Evolutionary conservation across 1,140 invertebrate genomes (phyloP).

Genomic region (Anoplolepis gracilipes): DNA sequence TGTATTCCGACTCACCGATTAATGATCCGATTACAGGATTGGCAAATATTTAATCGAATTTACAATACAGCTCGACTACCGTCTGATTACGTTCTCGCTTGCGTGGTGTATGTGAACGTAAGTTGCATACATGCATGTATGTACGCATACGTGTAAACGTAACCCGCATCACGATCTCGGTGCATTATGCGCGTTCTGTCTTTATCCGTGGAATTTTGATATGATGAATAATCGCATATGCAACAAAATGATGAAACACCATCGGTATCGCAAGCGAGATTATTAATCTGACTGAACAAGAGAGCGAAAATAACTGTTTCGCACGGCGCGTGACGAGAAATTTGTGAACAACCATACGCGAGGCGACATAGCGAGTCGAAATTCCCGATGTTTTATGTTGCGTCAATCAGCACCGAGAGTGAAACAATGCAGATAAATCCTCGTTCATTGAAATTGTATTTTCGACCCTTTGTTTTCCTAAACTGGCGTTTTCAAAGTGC

Average conservation of each 20-base stretch:
- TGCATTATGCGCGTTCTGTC: not conserved
- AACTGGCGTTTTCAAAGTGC: conserved; percentile 9
- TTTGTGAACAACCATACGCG: not conserved
- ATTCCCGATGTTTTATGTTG: conserved; percentile 17
- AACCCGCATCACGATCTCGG: not conserved
- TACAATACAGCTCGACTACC: not conserved
- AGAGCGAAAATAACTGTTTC: not conserved
- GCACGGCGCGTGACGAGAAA: not conserved
- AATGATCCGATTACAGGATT: conserved; percentile 23
- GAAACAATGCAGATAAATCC: conserved; percentile 31
- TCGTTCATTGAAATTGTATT: conserved; percentile 18
- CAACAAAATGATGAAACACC: not conserved
- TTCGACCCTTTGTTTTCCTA: conserved; percentile 1
- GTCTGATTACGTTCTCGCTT: conserved; percentile 10
- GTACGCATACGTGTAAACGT: not conserved
- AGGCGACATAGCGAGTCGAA: not conserved
- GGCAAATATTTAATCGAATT: conserved; percentile 50
- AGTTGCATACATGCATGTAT: not conserved
- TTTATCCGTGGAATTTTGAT: conserved; percentile 1
- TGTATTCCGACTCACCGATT: not conserved
- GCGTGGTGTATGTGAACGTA: not conserved
- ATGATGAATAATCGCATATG: not conserved
- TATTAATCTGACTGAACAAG: not conserved
- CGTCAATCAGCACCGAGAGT: conserved; percentile 8
- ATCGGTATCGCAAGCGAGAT: not conserved